A percentile compares a stretch with the other conserved stretches of the same genome.
Conservation (phyloP, 2,113 vertebrate species). For the Corynorhinus townsendii region DNA sequence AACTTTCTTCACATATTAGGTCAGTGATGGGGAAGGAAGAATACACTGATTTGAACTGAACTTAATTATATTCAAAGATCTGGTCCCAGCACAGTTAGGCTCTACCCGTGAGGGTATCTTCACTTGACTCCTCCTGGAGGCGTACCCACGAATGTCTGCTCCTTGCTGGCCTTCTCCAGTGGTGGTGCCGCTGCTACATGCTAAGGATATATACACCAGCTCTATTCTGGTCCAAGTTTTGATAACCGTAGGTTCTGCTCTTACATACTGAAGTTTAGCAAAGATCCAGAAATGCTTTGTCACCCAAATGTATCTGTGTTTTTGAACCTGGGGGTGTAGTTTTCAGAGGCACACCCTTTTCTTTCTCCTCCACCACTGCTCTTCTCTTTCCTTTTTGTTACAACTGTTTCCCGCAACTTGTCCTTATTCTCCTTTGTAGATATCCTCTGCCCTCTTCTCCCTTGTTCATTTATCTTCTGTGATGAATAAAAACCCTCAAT, state of each 20-base stretch:
- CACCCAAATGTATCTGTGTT: background rate
- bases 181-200: background rate
- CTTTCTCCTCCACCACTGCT: background rate
- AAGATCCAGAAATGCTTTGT: background rate
- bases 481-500: background rate
- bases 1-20: background rate
- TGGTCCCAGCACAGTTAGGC: background rate
- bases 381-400: background rate
- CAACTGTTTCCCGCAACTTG: too few species aligned
- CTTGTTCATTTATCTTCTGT: background rate
- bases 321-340: background rate
- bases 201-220: background rate
- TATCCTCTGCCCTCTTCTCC: background rate
- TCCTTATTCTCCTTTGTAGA: background rate
- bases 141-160: fast-evolving
- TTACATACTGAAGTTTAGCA: background rate
- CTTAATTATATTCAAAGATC: background rate
- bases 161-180: background rate
- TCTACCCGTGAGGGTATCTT: background rate
- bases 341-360: too few species aligned
- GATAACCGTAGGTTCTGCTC: background rate
- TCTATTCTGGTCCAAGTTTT: background rate
- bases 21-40: background rate
- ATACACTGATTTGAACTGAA: background rate
- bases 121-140: too few species aligned